phyloP scores from a whole-genome alignment of 2,888 invertebrate genomes.

The Rotaria macrura region DNA sequence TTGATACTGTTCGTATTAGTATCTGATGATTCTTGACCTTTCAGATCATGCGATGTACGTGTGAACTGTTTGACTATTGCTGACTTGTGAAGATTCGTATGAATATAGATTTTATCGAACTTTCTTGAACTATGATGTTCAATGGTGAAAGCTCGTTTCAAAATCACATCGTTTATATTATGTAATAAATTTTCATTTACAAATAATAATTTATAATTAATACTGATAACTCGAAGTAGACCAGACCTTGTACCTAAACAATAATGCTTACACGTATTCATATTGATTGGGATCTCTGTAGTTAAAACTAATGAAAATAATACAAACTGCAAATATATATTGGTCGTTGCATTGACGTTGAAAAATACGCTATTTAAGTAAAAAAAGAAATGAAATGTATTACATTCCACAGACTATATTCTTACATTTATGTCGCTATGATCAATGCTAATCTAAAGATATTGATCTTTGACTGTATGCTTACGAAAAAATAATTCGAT shows the following conservation, averaged over 20 bases:
- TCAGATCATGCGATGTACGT: background rate
- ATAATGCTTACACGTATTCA: no score
- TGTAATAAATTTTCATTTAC: background rate
- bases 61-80: background rate
- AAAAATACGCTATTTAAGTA: background rate
- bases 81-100: background rate
- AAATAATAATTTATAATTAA: background rate
- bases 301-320: background rate
- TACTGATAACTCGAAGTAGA: background rate
- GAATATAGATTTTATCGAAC: background rate
- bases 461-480: no score
- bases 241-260: background rate
- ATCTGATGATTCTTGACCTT: background rate
- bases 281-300: no score
- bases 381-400: no score
- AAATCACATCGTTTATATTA: background rate
- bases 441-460: background rate
- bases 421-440: background rate
- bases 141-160: background rate
- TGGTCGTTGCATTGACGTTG: background rate
- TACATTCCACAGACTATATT: background rate
- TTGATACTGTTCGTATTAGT: background rate
- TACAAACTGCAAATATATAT: background rate
- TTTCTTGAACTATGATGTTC: background rate
- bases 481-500: background rate